phyloP scores from a whole-genome alignment of 2,888 invertebrate genomes.

The Himalopsyche kuldschensis region DNA sequence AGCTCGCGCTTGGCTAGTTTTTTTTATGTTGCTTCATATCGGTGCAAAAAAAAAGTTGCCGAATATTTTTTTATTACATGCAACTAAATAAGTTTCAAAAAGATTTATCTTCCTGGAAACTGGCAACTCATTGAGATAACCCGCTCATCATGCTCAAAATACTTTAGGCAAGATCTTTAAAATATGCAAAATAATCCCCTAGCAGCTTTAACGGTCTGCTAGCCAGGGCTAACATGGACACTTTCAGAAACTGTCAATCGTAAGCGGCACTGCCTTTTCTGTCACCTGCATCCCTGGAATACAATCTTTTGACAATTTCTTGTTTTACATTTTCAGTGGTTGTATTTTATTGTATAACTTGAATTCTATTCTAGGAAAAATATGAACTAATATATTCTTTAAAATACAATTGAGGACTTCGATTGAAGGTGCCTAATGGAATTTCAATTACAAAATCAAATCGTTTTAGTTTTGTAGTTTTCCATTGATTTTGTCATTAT shows the following conservation, averaged over 20 bases:
- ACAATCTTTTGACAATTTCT: neutral
- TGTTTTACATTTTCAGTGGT: neutral
- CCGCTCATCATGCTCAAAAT: neutral
- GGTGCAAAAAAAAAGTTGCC: too few relatives aligned
- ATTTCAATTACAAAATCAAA: too few relatives aligned
- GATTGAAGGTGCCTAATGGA: too few relatives aligned
- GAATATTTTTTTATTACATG: neutral
- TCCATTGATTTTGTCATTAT: too few relatives aligned
- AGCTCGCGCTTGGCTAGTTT: too few relatives aligned
- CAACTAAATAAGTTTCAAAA: neutral
- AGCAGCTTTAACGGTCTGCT: slow-evolving; percentile 34
- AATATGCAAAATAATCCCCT: slow-evolving; percentile 32
- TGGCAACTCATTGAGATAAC: neutral
- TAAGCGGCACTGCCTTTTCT: neutral
- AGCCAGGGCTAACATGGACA: neutral
- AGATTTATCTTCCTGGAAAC: neutral
- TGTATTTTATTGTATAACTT: too few relatives aligned
- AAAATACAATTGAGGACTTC: too few relatives aligned
- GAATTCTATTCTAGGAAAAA: too few relatives aligned
- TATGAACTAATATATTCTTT: too few relatives aligned
- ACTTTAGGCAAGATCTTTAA: slow-evolving; percentile 8
- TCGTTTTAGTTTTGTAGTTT: too few relatives aligned
- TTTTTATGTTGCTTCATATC: too few relatives aligned
- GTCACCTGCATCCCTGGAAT: neutral
- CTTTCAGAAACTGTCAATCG: neutral